These are phyloP conservation scores for Eupithecia inturbata DNA, from an alignment of 2,888 invertebrate genomes.

Conservation along the genomic window DNA sequence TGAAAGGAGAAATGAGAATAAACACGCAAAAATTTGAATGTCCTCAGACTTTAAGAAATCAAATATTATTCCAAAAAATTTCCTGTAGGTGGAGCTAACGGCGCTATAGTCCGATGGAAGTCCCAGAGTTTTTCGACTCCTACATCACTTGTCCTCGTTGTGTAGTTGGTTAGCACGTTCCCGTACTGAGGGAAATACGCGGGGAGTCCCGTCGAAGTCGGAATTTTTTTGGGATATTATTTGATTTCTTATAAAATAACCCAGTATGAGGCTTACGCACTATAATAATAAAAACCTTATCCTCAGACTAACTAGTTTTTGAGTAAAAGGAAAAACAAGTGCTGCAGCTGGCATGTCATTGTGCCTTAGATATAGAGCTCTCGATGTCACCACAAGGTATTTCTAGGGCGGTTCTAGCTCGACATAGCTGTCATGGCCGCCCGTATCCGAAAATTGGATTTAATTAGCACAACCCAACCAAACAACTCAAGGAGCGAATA, in stretches of 20 bases:
- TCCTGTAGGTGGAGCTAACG: too few relatives aligned
- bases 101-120: too few relatives aligned
- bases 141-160: too few relatives aligned
- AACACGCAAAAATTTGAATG: neutral
- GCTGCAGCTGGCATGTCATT: neutral
- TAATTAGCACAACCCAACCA: slow-evolving; percentile 65
- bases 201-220: too few relatives aligned
- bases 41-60: neutral
- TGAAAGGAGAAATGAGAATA: neutral
- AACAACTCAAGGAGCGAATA: slow-evolving; percentile 34
- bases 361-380: slow-evolving; percentile 20
- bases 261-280: too few relatives aligned
- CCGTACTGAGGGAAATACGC: too few relatives aligned
- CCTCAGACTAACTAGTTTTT: neutral
- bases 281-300: too few relatives aligned
- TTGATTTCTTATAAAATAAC: too few relatives aligned
- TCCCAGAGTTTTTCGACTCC: too few relatives aligned
- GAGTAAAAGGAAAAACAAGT: neutral
- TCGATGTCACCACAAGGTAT: slow-evolving; percentile 23
- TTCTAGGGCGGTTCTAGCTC: slow-evolving; percentile 41
- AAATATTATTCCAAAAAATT: too few relatives aligned
- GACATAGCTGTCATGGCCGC: slow-evolving; percentile 61
- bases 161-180: too few relatives aligned
- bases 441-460: slow-evolving; percentile 73
- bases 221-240: too few relatives aligned